phyloP scores from a whole-genome alignment of 2,888 invertebrate genomes.

The Lacanobia wlatinum region DNA sequence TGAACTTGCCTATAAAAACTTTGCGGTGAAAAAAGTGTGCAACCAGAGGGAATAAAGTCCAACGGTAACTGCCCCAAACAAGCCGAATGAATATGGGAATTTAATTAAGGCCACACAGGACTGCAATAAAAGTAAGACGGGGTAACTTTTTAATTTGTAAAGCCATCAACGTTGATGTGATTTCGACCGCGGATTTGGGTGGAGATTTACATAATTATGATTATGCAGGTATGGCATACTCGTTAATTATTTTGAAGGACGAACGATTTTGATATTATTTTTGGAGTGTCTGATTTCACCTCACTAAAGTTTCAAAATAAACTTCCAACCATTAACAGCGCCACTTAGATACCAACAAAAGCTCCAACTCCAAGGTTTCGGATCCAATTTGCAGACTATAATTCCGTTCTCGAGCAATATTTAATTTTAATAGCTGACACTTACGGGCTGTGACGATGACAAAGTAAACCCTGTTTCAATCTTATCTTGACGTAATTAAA shows the following conservation, averaged over 20 bases:
- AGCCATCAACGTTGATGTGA: slow-evolving; percentile 56
- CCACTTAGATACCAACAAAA: neutral
- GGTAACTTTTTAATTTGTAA: slow-evolving; percentile 64
- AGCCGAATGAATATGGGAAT: slow-evolving; percentile 65
- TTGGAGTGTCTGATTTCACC: neutral
- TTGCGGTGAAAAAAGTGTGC: slow-evolving; percentile 75
- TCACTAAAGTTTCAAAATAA: slow-evolving; percentile 10
- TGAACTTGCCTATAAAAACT: slow-evolving; percentile 80
- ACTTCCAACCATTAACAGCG: slow-evolving; percentile 20
- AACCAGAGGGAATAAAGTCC: slow-evolving; percentile 63
- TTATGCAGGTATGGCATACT: neutral
- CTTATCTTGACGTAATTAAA: slow-evolving; percentile 47
- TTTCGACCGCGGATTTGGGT: slow-evolving; percentile 41
- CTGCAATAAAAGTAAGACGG: slow-evolving; percentile 59
- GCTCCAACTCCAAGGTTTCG: slow-evolving; percentile 26
- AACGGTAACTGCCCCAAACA: slow-evolving; percentile 59
- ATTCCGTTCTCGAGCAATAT: slow-evolving; percentile 38
- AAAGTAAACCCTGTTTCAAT: slow-evolving; percentile 47
- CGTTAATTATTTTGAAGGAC: slow-evolving; percentile 3
- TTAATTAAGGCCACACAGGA: slow-evolving; percentile 64
- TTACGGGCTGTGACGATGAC: slow-evolving; percentile 39
- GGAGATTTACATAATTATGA: slow-evolving; percentile 52
- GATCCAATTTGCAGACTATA: slow-evolving; percentile 44
- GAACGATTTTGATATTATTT: neutral
- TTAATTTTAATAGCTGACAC: slow-evolving; percentile 51